phyloP scores from a whole-genome alignment of 2,797 vertebrate genomes.

The Antrozous pallidus region DNA sequence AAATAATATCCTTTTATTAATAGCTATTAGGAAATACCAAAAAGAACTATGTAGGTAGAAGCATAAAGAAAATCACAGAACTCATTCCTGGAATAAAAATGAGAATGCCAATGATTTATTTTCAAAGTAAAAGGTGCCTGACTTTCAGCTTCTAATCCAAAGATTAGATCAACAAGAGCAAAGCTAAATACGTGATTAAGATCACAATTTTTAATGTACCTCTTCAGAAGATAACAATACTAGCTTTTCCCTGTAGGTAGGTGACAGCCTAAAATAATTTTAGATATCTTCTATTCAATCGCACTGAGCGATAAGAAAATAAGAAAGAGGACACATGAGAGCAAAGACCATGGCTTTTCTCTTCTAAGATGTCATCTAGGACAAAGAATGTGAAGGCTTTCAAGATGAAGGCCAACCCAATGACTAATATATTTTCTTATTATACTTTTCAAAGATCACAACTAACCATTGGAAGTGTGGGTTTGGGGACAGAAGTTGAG shows the following conservation, averaged over 20 bases:
- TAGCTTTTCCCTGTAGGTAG: slow-evolving; percentile 2
- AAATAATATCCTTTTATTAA: slow-evolving; percentile 55
- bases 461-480: not conserved
- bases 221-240: not conserved
- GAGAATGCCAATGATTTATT: slow-evolving; percentile 25
- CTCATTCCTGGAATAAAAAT: slow-evolving; percentile 36
- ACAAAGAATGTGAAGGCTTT: not conserved
- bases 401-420: not conserved
- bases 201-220: slow-evolving; percentile 31
- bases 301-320: not conserved
- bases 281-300: slow-evolving; percentile 38
- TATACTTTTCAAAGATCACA: not conserved
- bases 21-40: not conserved
- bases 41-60: slow-evolving; percentile 29
- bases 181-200: slow-evolving; percentile 4
- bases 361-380: not conserved
- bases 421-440: not conserved
- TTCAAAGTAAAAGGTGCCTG: slow-evolving; percentile 26
- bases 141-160: slow-evolving; percentile 51
- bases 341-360: not conserved
- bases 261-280: slow-evolving; percentile 5
- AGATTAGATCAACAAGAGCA: slow-evolving; percentile 18
- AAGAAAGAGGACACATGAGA: not conserved
- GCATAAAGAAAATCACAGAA: not conserved
- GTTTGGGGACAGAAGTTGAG: rapidly evolving